These are phyloP conservation scores for Psilopsiagon aurifrons DNA, from an alignment of 2,113 vertebrate species.

Conservation along the genomic window DNA sequence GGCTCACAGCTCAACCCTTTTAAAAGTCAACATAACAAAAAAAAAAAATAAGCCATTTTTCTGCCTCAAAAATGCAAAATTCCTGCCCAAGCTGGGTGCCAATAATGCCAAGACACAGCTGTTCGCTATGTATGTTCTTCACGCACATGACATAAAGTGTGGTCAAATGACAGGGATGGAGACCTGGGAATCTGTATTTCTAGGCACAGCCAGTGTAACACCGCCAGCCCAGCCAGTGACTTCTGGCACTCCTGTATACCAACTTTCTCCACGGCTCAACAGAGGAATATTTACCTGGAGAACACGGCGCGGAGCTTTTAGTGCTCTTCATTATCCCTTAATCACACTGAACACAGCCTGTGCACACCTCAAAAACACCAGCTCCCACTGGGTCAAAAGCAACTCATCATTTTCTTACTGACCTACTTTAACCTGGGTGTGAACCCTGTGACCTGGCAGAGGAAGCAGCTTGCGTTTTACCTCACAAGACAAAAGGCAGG, in stretches of 20 bases:
- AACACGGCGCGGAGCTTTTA: background rate
- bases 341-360: background rate
- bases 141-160: background rate
- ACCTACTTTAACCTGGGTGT: slow-evolving; percentile 32
- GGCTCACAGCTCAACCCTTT: background rate
- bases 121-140: background rate
- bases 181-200: background rate
- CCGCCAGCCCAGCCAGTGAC: background rate
- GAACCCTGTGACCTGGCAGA: background rate
- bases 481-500: background rate
- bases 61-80: background rate
- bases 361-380: background rate
- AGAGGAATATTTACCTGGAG: background rate
- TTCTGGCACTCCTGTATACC: background rate
- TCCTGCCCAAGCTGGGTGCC: background rate
- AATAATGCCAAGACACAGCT: background rate
- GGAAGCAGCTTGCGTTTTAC: background rate
- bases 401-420: background rate
- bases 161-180: background rate
- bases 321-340: background rate
- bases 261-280: background rate
- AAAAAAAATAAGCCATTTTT: background rate
- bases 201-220: background rate
- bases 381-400: slow-evolving; percentile 17
- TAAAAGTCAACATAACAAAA: background rate